Percentiles rank a stretch among this genome's conserved stretches.
Conservation (phyloP, 2,113 vertebrate genomes). For the Oceanodroma tethys region DNA sequence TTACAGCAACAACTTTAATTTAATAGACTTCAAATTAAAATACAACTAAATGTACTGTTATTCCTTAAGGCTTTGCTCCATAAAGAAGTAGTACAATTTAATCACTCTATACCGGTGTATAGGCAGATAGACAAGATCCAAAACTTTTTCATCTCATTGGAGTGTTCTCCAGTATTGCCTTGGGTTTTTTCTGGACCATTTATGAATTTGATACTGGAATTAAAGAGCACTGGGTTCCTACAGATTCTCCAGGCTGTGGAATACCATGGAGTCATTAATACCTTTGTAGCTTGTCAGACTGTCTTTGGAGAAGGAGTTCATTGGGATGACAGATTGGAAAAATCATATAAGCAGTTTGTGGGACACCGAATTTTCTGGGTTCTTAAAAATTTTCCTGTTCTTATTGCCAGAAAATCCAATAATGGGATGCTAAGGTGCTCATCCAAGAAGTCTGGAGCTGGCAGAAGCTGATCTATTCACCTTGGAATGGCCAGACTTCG, state of each 20-base stretch:
- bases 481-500: background rate
- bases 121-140: background rate
- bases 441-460: background rate
- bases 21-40: background rate
- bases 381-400: background rate
- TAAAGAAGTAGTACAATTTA: background rate
- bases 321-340: background rate
- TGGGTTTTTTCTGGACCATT: background rate
- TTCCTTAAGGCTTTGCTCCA: accelerated
- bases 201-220: background rate
- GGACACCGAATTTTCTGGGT: background rate
- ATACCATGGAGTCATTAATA: background rate
- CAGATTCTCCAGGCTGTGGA: background rate
- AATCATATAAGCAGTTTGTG: background rate
- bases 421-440: background rate
- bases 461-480: background rate
- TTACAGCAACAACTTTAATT: background rate
- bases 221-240: background rate
- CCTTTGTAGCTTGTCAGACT: background rate
- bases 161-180: background rate
- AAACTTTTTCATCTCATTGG: background rate
- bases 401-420: background rate
- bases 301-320: background rate
- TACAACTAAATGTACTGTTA: background rate
- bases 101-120: background rate